Percentiles rank a stretch among this genome's conserved stretches.
These are phyloP conservation scores for Phocides pigmalion DNA, from an alignment of 1,140 invertebrate genomes.

Conservation along the genomic window DNA sequence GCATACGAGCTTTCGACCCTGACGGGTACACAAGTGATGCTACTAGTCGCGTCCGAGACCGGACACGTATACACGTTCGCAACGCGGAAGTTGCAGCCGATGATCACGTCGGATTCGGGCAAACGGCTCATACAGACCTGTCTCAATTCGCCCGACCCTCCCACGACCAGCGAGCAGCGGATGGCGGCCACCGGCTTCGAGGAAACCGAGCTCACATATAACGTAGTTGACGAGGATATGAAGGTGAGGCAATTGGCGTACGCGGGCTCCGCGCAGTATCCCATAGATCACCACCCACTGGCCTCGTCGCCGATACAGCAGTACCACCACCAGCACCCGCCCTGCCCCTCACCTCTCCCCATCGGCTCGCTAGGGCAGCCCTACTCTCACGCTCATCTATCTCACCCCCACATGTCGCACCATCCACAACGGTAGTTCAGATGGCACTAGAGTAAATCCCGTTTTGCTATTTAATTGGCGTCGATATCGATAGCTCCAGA, in stretches of 20 bases:
- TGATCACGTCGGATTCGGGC: slow-evolving; percentile 99
- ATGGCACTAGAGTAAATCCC: slow-evolving; percentile 63
- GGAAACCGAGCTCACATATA: slow-evolving; percentile 98
- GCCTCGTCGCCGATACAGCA: slow-evolving; percentile 84
- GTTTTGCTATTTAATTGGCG: slow-evolving; percentile 46
- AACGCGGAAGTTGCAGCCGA: slow-evolving; percentile 98
- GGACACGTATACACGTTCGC: slow-evolving; percentile 99
- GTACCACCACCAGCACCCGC: slow-evolving; percentile 84
- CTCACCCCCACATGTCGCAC: slow-evolving; percentile 87
- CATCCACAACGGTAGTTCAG: slow-evolving; percentile 89
- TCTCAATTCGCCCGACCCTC: slow-evolving; percentile 98
- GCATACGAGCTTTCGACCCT: slow-evolving; percentile 99
- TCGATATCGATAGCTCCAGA: slow-evolving; percentile 36
- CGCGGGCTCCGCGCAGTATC: slow-evolving; percentile 87
- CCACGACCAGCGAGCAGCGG: slow-evolving; percentile 93
- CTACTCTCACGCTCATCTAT: slow-evolving; percentile 86
- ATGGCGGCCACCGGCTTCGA: slow-evolving; percentile 99
- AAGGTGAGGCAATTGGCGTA: slow-evolving; percentile 98
- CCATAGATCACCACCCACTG: slow-evolving; percentile 85
- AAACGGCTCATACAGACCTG: slow-evolving; percentile 99
- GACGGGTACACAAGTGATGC: slow-evolving; percentile 99
- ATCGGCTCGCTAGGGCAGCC: slow-evolving; percentile 85
- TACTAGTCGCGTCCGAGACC: slow-evolving; percentile 97
- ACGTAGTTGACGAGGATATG: slow-evolving; percentile 96
- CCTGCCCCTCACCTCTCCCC: slow-evolving; percentile 85